These are phyloP conservation scores for Donacobius atricapilla DNA, from an alignment of 2,113 vertebrate species.

Conservation along the genomic window DNA sequence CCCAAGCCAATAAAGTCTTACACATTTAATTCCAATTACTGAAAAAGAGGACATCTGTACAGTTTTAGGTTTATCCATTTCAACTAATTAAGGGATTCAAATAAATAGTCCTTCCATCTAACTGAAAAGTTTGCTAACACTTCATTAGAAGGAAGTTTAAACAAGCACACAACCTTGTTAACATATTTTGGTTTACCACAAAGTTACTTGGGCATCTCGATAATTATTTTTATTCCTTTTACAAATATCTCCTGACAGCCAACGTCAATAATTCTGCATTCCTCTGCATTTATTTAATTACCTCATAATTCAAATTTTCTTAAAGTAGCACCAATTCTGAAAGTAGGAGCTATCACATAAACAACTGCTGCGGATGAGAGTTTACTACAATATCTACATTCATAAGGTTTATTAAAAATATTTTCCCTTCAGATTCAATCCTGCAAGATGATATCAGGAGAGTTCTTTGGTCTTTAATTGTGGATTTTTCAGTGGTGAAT, in stretches of 20 bases:
- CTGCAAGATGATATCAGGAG: neutral
- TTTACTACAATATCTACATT: neutral
- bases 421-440: neutral
- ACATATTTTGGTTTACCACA: constrained; percentile 71
- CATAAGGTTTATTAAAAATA: neutral
- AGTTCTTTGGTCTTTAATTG: neutral
- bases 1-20: constrained; percentile 63
- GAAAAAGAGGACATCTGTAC: constrained; percentile 60
- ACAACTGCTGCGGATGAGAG: neutral
- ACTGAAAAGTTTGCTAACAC: constrained; percentile 71
- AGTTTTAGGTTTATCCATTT: constrained; percentile 61
- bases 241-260: constrained; percentile 55
- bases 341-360: neutral
- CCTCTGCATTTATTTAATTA: constrained; percentile 33
- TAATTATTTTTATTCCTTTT: constrained; percentile 63
- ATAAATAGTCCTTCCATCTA: constrained; percentile 67
- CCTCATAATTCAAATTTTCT: constrained; percentile 8
- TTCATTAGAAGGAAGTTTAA: constrained; percentile 77
- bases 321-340: neutral
- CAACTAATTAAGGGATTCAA: constrained; percentile 68
- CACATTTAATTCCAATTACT: constrained; percentile 65
- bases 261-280: constrained; percentile 52
- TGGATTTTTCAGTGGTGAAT: neutral
- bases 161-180: constrained; percentile 71
- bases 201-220: constrained; percentile 36